Evolutionary conservation across 2,888 invertebrate genomes (phyloP).

Genomic region (Oligia fasciuncula): DNA sequence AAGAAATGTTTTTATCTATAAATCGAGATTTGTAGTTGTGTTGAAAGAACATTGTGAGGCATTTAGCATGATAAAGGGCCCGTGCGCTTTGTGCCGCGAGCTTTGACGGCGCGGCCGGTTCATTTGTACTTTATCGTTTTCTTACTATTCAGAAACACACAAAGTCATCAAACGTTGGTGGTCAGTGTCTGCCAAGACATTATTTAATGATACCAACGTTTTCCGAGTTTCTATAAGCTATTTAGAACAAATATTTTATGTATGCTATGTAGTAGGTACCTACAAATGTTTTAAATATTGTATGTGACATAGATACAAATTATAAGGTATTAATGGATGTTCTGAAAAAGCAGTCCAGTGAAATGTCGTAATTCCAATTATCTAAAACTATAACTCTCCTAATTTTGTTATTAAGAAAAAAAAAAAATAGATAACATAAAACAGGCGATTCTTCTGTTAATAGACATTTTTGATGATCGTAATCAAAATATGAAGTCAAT

Average conservation of each 20-base stretch:
- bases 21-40: slow-evolving; percentile 39
- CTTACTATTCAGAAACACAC: slow-evolving; percentile 55
- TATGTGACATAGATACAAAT: slow-evolving; percentile 8
- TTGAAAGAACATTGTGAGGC: slow-evolving; percentile 47
- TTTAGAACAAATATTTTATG: slow-evolving; percentile 29
- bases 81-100: slow-evolving; percentile 41
- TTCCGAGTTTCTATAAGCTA: slow-evolving; percentile 9
- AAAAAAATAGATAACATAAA: slow-evolving; percentile 46
- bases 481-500: slow-evolving; percentile 47
- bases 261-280: no score
- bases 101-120: slow-evolving; percentile 53
- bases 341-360: not conserved
- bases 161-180: slow-evolving; percentile 58
- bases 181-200: slow-evolving; percentile 53
- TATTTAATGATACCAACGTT: slow-evolving; percentile 44
- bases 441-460: slow-evolving; percentile 43
- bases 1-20: slow-evolving; percentile 40
- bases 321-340: not conserved
- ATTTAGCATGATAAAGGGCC: slow-evolving; percentile 55
- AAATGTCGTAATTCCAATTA: slow-evolving; percentile 21
- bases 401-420: slow-evolving; percentile 45
- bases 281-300: slow-evolving; percentile 5
- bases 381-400: slow-evolving; percentile 21
- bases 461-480: slow-evolving; percentile 42
- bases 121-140: slow-evolving; percentile 54